These are phyloP conservation scores for Octodon degus DNA, from an alignment of 2,113 vertebrate genomes.

Conservation along the genomic window DNA sequence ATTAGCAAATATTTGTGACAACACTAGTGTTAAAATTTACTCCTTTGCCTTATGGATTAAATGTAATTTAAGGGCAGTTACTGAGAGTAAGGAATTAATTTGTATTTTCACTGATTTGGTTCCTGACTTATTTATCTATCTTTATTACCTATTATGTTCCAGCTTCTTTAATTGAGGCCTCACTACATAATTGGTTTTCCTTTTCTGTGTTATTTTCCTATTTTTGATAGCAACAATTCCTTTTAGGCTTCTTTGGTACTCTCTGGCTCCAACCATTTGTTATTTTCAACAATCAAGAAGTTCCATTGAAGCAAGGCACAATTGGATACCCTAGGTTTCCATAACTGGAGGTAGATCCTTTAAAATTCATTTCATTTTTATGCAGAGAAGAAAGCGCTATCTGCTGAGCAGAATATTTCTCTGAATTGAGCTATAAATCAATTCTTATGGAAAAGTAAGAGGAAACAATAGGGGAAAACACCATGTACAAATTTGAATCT, in stretches of 20 bases:
- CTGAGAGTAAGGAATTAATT: neutral
- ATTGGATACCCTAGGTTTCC: neutral
- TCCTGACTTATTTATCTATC: neutral
- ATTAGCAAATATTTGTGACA: neutral
- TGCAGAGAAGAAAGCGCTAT: neutral
- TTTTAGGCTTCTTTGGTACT: neutral
- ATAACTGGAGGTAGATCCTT: neutral
- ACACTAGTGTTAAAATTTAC: neutral
- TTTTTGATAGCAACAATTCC: neutral
- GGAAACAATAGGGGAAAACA: neutral
- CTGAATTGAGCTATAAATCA: slow-evolving; percentile 4
- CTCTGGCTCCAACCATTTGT: neutral
- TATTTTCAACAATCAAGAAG: neutral
- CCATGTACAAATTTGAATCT: slow-evolving; percentile 29
- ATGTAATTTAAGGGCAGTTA: neutral
- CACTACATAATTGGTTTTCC: neutral
- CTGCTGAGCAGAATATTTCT: slow-evolving; percentile 24
- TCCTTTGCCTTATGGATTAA: neutral
- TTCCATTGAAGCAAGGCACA: neutral
- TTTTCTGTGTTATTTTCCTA: neutral
- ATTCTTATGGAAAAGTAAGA: neutral
- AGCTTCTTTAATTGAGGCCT: neutral
- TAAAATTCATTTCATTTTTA: neutral
- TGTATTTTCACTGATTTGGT: neutral
- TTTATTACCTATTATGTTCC: neutral